Base-by-base conservation (phyloP, 2,888 invertebrate species). In the Cataglyphis cursor region DNA sequence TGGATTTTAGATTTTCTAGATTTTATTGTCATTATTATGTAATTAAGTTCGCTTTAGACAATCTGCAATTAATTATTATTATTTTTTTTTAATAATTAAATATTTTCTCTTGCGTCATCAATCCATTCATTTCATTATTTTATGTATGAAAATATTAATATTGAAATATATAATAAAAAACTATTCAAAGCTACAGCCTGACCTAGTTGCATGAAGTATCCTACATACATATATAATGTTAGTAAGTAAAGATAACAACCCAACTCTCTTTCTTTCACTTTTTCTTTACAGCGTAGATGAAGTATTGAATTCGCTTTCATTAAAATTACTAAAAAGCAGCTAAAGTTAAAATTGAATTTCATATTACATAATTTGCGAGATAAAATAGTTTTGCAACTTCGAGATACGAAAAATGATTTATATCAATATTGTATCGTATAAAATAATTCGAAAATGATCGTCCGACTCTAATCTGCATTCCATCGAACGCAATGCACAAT, bases 271-370 rank as follows among this genome's bases (percentile, higher is more conserved):
- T 51, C 5, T 48, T 44, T 15, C 18, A 18, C 51, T 51, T 51
- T 51, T 5, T 8, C n/a, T 51, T 6, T 51, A 51, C n/a, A 48
- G 18, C 6, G 18, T 48, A 51, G 8, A 51, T 51, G 51, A 1
- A n/a, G 51, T 51, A 51, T 51, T 51, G 8, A 51, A 38, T 24
- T 18, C 24, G 18, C 5, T 15, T 38, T 72, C 48, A 35, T 41
- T 41, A 41, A 38, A 75, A 65, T 64, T 21, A 48, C 21, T 75
- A 65, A 51, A 24, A 35, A 51, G 15, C 35, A 8, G 8, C 5
- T 18, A 18, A 38, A 54, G 31, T 78, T 51, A 51, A 51, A 78
- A 75, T 76, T 68, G 41, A 68, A 78, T 57, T 78, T 65, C 18
- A 35, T 41, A 54, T 61, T 54, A 76, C 1, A 51, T 15, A 38